Evolutionary conservation across 1,140 invertebrate genomes (phyloP), one percentile per base, ranked within the genome.

Genomic region (Myzus persicae): DNA sequence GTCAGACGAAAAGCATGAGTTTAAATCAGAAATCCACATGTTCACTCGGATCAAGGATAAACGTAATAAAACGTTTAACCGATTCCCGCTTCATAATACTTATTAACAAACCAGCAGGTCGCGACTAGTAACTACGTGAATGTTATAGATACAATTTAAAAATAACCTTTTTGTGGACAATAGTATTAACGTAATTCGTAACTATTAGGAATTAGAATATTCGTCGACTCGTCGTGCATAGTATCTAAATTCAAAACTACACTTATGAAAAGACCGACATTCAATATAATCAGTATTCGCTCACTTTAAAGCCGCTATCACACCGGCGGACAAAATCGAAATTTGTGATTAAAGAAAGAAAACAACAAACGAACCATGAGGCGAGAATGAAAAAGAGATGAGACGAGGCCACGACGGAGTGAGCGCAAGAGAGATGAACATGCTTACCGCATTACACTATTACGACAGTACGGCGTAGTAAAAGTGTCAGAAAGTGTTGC

Each of bases 41-140:
- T 89, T 89, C 18, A 31, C 5, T 18, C 6, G 8, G 20, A 54
- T 40, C 22, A 11, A 36, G 22, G 36, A 89, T 89, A 38, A 88
- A 89, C 87, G 87, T 89, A 89, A 40, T 4, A 54, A 54, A 89
- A 89, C 87, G 87, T 89, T 40, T 38, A 40, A 54, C 46, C 46
- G 11, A 18, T 88, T 88, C 11, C 5, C 22, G 44, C 1, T 22
- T 51, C n/a, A 14, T 6, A 67, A 59, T 5, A 42, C 40, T 84
- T 4, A 84, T 42, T 40, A 26, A 48, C 7, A 1, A 46, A 87
- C 46, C 36, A 36, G n/a, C 36, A 2, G 26, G 18, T 18, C 6
- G 8, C 1, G 14, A 36, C 20, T 22, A 48, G 20, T 24, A 8
- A 36, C 7, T 22, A 6, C 9, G 82, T 5, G 4, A 2, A 18